These are phyloP conservation scores for Alcis repandata DNA, from an alignment of 2,888 invertebrate genomes.

Conservation along the genomic window DNA sequence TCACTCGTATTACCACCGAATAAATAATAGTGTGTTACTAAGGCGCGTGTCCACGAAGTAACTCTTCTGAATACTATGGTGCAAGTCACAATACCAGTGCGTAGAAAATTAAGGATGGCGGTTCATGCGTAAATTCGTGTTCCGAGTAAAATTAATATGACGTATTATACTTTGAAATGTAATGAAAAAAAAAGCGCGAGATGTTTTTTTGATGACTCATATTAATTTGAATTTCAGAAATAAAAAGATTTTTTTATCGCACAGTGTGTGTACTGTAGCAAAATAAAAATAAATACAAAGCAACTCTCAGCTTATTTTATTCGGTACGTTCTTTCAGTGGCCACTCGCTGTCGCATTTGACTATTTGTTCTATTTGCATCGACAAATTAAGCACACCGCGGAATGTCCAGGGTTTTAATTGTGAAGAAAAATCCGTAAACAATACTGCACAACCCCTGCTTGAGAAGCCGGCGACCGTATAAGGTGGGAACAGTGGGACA, in stretches of 20 bases:
- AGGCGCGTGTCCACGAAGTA: constrained; percentile 63
- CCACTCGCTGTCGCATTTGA: background rate
- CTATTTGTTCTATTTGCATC: constrained; percentile 15
- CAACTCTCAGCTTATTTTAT: background rate
- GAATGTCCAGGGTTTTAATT: constrained; percentile 26
- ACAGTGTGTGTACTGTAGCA: too few species aligned
- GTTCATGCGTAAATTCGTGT: constrained; percentile 10
- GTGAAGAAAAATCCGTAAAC: constrained; percentile 41
- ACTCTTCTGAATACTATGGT: background rate
- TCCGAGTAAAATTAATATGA: background rate
- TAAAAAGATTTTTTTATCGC: too few species aligned
- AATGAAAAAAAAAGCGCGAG: too few species aligned
- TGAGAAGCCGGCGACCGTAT: constrained; percentile 59
- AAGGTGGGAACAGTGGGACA: constrained; percentile 53
- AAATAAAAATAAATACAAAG: background rate
- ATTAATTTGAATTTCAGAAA: too few species aligned
- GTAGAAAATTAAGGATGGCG: constrained; percentile 29
- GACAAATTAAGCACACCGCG: constrained; percentile 20
- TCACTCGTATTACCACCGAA: constrained; percentile 64
- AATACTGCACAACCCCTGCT: constrained; percentile 43
- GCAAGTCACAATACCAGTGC: constrained; percentile 41
- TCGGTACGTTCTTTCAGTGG: background rate
- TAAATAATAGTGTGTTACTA: too few species aligned
- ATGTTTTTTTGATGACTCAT: too few species aligned
- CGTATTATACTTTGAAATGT: too few species aligned